Base-by-base conservation (phyloP, 2,113 vertebrate genomes). In the Sinocyclocheilus anshuiensis region DNA sequence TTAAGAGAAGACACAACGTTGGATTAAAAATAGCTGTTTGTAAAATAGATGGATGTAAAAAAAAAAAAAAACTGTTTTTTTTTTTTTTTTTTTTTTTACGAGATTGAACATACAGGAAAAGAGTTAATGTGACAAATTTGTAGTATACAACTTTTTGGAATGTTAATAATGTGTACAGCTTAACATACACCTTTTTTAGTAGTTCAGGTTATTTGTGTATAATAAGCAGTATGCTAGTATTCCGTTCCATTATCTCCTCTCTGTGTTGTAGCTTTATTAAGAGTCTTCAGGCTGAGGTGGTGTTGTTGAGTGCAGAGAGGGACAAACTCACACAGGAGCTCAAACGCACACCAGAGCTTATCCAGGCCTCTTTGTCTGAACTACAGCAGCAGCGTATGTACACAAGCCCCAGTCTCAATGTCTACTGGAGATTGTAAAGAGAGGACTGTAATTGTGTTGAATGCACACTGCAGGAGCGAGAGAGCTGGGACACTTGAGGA, bases 261-360 rank as follows among this genome's bases (percentile, higher is more conserved):
- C 10, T 45, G 42, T 11, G 67, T 88, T 50, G 81, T 84, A 88
- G 89, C 8, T 90, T 93, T 77, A 87, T 93, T 59, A 87, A 88
- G 74, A 93, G 94, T 33, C 87, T 96, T 63, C 91, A 93, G 89
- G 90, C 91, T 10, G 96, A 97, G 90, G 90, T 96, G 53, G 89
- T 89, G 39, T 90, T 94, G 89, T 89, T 95, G 74, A 93, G 95
- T 72, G 92, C 95, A n/a, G 97, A 97, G 86, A 94, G 96, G 89
- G 94, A 96, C 86, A 91, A 90, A 50, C 94, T 97, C 86, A 92
- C 93, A 0, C 90, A 92, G 42, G 96, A 98, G 86, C 93, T 98
- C 67, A 96, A 95, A 92, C 94, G 95, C 88, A 97, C 95, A 69
- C 96, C 96, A 33, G 93, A 94, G 76, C 93, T 97, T 48, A 95